phyloP scores from a whole-genome alignment of 2,888 invertebrate species.

The Meganola albula region DNA sequence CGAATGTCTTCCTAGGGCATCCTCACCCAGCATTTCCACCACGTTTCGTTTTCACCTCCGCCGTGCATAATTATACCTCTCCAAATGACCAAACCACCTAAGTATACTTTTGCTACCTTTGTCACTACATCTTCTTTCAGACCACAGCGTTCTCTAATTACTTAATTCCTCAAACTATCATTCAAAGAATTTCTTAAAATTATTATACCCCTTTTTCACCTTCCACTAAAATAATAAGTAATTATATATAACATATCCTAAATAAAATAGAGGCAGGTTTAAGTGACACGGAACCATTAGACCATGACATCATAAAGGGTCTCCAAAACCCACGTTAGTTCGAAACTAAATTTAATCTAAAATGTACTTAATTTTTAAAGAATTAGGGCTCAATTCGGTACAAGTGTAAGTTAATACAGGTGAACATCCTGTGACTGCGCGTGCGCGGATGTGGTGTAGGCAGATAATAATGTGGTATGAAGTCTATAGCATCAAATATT shows the following conservation, averaged over 20 bases:
- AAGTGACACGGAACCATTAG: constrained; percentile 39
- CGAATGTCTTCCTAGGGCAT: no score
- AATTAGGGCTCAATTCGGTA: constrained; percentile 18
- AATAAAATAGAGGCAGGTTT: no score
- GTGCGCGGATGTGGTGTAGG: constrained; percentile 62
- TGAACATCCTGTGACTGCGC: constrained; percentile 57
- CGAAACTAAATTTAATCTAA: constrained; percentile 6
- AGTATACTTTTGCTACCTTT: no score
- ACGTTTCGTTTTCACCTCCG: no score
- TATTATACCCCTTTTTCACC: no score
- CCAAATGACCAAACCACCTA: no score
- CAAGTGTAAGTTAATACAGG: constrained; percentile 17
- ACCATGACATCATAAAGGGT: constrained; percentile 38
- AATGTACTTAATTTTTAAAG: constrained; percentile 15
- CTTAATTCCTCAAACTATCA: no score
- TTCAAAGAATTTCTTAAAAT: no score
- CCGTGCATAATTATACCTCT: no score
- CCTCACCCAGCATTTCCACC: no score
- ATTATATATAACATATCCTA: constrained; percentile 24
- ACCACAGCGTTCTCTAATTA: no score
- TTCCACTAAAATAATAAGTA: constrained; percentile 8
- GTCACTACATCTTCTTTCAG: no score
- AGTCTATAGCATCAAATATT: not conserved
- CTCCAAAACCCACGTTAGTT: constrained; percentile 6
- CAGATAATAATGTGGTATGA: constrained; percentile 22